These are phyloP conservation scores for Enteromius thamalakanensis DNA, from an alignment of 2,797 vertebrate species.

Conservation along the genomic window DNA sequence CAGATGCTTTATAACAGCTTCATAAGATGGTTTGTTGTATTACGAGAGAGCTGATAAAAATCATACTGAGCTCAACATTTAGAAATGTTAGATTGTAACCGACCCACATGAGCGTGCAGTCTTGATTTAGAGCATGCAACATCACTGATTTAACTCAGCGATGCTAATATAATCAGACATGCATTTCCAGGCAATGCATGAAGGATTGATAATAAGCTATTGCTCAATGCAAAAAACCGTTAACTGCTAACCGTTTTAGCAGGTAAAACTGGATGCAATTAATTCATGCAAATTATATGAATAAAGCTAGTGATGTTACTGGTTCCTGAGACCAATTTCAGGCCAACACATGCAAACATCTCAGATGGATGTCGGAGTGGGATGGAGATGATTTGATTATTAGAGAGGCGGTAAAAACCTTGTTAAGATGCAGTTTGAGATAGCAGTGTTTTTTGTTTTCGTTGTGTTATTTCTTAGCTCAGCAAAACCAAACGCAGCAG, in stretches of 20 bases:
- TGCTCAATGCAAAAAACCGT: background rate
- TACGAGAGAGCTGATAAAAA: background rate
- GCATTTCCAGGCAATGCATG: background rate
- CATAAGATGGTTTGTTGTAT: background rate
- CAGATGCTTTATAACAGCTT: background rate
- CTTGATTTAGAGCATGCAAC: background rate
- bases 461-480: background rate
- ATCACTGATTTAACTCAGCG: background rate
- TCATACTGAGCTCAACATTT: background rate
- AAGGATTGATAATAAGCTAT: background rate
- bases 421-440: slow-evolving; percentile 1
- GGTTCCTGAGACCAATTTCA: background rate
- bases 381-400: slow-evolving; percentile 31
- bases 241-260: too few relatives aligned
- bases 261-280: background rate
- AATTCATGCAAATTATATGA: background rate
- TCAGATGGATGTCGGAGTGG: background rate
- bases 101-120: background rate
- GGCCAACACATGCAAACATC: background rate
- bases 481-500: background rate
- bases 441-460: background rate
- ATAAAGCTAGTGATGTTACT: background rate
- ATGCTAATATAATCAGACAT: background rate
- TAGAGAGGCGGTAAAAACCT: slow-evolving; percentile 35
- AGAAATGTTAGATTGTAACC: background rate